These are phyloP conservation scores for Norana najaformis DNA, from an alignment of 2,888 invertebrate species.

Conservation along the genomic window DNA sequence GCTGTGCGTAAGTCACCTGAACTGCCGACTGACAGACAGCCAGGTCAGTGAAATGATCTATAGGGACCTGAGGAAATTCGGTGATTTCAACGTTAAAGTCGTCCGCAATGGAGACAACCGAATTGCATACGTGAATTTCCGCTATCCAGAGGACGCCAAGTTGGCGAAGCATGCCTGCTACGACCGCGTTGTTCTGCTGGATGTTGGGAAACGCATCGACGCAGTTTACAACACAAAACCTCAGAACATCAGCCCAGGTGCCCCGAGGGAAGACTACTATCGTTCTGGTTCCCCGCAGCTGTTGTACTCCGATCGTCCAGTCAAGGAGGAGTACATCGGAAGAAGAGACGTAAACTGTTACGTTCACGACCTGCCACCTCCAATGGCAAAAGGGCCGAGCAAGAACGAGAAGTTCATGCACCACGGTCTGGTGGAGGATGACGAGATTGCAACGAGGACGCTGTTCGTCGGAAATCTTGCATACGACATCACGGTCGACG, in stretches of 20 bases:
- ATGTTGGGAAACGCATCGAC: conserved; percentile 88
- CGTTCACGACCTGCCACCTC: not conserved
- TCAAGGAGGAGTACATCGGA: not conserved
- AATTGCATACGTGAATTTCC: conserved; percentile 91
- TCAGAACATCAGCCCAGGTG: conserved; percentile 28
- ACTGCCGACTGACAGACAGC: conserved; percentile 85
- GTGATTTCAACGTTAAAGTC: conserved; percentile 88
- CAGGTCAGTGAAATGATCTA: conserved; percentile 89
- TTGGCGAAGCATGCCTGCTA: conserved; percentile 87
- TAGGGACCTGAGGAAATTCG: conserved; percentile 91
- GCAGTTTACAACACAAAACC: conserved; percentile 68
- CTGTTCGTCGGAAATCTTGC: conserved; percentile 97
- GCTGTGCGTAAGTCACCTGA: conserved; percentile 88
- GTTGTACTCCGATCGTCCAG: not conserved
- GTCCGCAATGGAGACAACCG: conserved; percentile 75
- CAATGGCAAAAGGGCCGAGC: not conserved
- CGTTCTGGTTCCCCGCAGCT: conserved; percentile 16
- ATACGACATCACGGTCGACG: conserved; percentile 92
- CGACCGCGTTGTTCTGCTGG: conserved; percentile 86
- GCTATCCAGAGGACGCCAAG: conserved; percentile 88
- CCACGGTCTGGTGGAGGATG: conserved; percentile 93
- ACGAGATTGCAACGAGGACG: conserved; percentile 91
- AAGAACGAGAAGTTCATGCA: conserved; percentile 94
- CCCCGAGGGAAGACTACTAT: conserved; percentile 19
- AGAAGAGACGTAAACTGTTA: conserved; percentile 8